These are phyloP conservation scores for Drosophila testacea DNA, from an alignment of 2,888 invertebrate species.

Conservation along the genomic window DNA sequence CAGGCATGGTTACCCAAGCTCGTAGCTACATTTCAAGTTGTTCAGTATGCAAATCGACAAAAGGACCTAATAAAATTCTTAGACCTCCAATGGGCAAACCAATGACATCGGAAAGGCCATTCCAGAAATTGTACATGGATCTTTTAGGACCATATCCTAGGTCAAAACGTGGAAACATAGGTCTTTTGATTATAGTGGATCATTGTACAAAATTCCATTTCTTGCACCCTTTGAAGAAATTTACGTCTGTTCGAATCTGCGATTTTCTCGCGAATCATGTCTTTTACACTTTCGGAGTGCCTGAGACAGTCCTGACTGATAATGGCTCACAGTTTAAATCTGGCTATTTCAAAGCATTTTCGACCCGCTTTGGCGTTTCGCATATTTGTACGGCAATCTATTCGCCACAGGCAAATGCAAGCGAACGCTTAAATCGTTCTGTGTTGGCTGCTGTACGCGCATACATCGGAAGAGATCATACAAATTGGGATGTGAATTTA, in stretches of 20 bases:
- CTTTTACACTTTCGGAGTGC: slow-evolving; percentile 5
- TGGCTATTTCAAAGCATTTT: neutral
- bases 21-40: slow-evolving; percentile 10
- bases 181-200: neutral
- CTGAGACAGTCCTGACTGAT: neutral
- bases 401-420: neutral
- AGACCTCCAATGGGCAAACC: slow-evolving; percentile 34
- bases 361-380: neutral
- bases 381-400: neutral
- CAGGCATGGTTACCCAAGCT: slow-evolving; percentile 28
- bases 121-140: slow-evolving; percentile 9
- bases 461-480: slow-evolving; percentile 3
- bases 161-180: slow-evolving; percentile 3
- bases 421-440: neutral
- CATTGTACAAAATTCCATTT: too few species aligned
- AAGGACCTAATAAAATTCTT: slow-evolving; percentile 5
- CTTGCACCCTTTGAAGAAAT: too few species aligned
- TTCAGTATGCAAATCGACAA: slow-evolving; percentile 13
- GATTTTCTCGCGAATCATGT: neutral
- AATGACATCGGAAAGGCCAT: slow-evolving; percentile 7
- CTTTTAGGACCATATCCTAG: slow-evolving; percentile 7
- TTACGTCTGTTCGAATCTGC: neutral
- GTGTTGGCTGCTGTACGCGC: neutral
- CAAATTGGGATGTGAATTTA: neutral
- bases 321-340: slow-evolving; percentile 11